These are phyloP conservation scores for Drosophila cardini DNA, from an alignment of 1,140 invertebrate genomes.

Conservation along the genomic window DNA sequence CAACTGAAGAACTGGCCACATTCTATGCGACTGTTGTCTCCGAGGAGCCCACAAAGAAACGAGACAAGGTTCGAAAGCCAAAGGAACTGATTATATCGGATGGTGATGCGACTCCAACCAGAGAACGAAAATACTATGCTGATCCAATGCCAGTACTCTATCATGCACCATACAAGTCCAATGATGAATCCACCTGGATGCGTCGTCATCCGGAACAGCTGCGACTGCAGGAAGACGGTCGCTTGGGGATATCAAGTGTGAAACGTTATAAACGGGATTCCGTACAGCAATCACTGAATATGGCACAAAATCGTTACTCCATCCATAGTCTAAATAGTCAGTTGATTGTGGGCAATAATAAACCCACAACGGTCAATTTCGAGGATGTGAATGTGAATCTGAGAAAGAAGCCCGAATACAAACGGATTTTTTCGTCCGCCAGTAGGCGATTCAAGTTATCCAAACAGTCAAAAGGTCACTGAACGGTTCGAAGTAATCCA, in stretches of 20 bases:
- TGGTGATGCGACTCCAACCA: background rate
- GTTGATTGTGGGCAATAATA: background rate
- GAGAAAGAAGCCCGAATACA: background rate
- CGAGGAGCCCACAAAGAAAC: background rate
- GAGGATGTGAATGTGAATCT: background rate
- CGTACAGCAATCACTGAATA: background rate
- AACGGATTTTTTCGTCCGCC: background rate
- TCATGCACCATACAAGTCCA: constrained; percentile 28
- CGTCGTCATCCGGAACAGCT: constrained; percentile 29
- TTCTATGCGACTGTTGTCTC: background rate
- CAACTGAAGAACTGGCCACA: background rate
- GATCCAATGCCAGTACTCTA: constrained; percentile 16
- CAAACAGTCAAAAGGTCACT: constrained; percentile 3
- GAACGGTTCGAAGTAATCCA: background rate
- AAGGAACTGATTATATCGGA: background rate
- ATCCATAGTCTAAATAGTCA: constrained; percentile 20
- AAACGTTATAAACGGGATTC: background rate
- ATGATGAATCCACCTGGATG: constrained; percentile 33
- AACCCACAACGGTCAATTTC: too few species aligned
- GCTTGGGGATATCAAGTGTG: background rate
- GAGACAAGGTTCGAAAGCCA: background rate
- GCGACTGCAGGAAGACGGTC: background rate
- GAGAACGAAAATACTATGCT: constrained; percentile 9
- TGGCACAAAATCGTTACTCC: background rate
- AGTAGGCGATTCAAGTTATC: constrained; percentile 1